Conservation (phyloP, 1,140 invertebrate species). For the Hestina assimilis region DNA sequence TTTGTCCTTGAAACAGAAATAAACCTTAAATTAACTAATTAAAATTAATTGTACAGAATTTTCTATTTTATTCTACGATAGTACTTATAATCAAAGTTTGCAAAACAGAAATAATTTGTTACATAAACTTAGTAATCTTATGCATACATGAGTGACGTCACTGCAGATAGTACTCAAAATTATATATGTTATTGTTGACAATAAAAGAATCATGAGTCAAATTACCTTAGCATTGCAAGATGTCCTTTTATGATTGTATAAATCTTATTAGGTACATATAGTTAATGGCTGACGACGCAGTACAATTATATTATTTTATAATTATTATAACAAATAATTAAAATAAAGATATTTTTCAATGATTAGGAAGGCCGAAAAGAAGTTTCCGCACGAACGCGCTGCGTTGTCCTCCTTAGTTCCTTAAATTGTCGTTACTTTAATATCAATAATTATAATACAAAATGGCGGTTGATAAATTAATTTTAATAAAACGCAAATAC, state of each 20-base stretch:
- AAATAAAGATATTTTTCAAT: too few relatives aligned
- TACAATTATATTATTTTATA: slow-evolving; percentile 9
- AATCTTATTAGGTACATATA: slow-evolving; percentile 15
- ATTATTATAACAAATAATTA: too few relatives aligned
- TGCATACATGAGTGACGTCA: slow-evolving; percentile 32
- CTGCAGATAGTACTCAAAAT: slow-evolving; percentile 30
- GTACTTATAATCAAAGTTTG: too few relatives aligned
- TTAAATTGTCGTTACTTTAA: neutral
- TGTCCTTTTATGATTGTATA: slow-evolving; percentile 17
- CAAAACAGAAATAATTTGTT: neutral
- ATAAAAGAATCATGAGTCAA: slow-evolving; percentile 19
- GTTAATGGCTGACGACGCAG: slow-evolving; percentile 22
- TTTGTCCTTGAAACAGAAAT: slow-evolving; percentile 16
- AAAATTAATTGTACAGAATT: neutral
- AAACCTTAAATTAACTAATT: neutral
- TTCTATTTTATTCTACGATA: neutral
- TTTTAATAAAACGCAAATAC: slow-evolving; percentile 33
- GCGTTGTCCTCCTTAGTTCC: neutral
- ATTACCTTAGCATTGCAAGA: slow-evolving; percentile 29
- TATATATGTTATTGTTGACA: slow-evolving; percentile 8
- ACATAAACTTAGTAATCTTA: slow-evolving; percentile 23
- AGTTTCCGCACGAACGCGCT: slow-evolving; percentile 15
- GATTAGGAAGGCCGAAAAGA: neutral
- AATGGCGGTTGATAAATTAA: slow-evolving; percentile 42
- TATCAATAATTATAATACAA: slow-evolving; percentile 39